phyloP scores from a whole-genome alignment of 1,140 invertebrate genomes.

The Lordiphosa clarofinis region DNA sequence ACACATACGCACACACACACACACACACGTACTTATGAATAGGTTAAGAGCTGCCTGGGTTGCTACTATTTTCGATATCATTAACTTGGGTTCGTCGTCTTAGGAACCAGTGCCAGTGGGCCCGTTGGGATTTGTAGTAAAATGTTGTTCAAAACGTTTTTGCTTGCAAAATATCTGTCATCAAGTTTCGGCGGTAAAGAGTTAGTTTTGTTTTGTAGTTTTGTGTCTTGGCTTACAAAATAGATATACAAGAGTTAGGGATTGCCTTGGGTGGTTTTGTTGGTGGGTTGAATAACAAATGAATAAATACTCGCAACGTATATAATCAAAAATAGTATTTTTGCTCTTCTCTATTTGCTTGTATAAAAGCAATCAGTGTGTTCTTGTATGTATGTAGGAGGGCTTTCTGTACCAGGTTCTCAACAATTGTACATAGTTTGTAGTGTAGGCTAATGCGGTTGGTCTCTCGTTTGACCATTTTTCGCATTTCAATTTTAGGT shows the following conservation, averaged over 20 bases:
- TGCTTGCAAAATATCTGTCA: constrained; percentile 20
- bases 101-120: constrained; percentile 62
- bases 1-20: constrained; percentile 41
- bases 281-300: constrained; percentile 32
- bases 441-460: constrained; percentile 52
- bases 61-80: constrained; percentile 20
- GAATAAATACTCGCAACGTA: constrained; percentile 28
- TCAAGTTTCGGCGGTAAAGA: constrained; percentile 46
- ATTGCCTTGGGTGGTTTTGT: constrained; percentile 8
- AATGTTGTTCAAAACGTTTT: constrained; percentile 5
- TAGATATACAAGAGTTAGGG: constrained; percentile 15
- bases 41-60: constrained; percentile 21
- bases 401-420: constrained; percentile 37
- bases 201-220: constrained; percentile 20
- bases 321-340: constrained; percentile 59
- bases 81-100: constrained; percentile 2
- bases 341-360: constrained; percentile 28
- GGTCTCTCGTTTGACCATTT: constrained; percentile 62
- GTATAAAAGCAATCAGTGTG: constrained; percentile 56
- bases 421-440: constrained; percentile 41
- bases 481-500: constrained; percentile 34
- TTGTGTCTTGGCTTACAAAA: constrained; percentile 50
- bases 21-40: constrained; percentile 39
- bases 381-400: constrained; percentile 39
- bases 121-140: constrained; percentile 33